Base-by-base conservation (phyloP, 2,888 invertebrate species). In the Xanthorhoe designata region DNA sequence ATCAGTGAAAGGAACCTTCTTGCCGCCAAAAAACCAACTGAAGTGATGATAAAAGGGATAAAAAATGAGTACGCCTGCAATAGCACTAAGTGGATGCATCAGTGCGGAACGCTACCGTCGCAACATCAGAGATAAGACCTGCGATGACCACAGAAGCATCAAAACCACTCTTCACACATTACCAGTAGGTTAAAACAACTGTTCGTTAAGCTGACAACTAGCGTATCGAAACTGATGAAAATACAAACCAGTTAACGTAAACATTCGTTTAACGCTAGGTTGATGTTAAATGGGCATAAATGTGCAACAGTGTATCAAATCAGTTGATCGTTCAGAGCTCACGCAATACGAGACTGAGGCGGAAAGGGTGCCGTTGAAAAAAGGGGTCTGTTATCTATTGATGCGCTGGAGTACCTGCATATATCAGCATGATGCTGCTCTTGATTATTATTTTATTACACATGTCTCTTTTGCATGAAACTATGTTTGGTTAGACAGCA, bases 81-180 rank as follows among this genome's bases (percentile, higher is more conserved):
- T 84, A 86, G 86, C 85, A 87, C 77, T 87, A 87, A 86, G 78
- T 70, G 74, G 72, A 80, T 74, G 87, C 89, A 88, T 76, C 85
- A 85, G 89, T 81, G 86, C 88, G 86, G 81, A 84, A 88, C 89
- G 84, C 73, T 70, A 78, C 74, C 76, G 76, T 75, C 74, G 82
- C 81, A 84, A 84, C 78, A 59, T 67, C 59, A 64, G 69, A 87
- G 89, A 89, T 89, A 88, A 88, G 82, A 81, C 74, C 72, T 71
- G 72, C 76, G 80, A 79, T 73, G 76, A 75, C 76, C 79, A 80
- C 78, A 79, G 80, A 74, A 82, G 78, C 81, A 78, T 78, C 77
- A 55, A 62, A 24, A 15, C 56, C 15, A 24, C 42, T 51, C 13
- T 59, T n/a, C 18, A 53, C 18, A 35, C 42, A 73, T 76, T 10